Base-by-base conservation (phyloP, 2,888 invertebrate genomes). In the Acanthosepion pharaonis region DNA sequence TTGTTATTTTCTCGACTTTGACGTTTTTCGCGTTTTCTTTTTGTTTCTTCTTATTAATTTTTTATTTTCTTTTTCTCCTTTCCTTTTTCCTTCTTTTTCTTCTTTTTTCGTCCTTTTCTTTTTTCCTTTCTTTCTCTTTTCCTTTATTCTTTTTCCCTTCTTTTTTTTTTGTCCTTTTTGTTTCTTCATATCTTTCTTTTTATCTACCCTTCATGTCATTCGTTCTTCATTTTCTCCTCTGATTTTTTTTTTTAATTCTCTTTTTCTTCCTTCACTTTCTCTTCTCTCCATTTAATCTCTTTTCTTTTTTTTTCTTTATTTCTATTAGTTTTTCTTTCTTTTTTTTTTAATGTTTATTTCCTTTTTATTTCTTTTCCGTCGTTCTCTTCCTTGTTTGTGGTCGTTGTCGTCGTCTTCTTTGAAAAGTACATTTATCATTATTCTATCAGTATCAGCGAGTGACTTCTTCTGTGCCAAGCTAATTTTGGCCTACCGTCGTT, bases 391-490 rank as follows among this genome's bases (percentile, higher is more conserved):
- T 15, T 23, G 15, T 15, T 0, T 28, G 2, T 9, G 9, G 6
- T 28, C 78, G 1, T n/a, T 28, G 0, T 78, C 78, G 5, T 78
- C 78, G 0, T 78, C n/a, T 15, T n/a, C n/a, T 33, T 15, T 78
- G 78, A n/a, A 33, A 78, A 78, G n/a, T 11, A 78, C 78, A 78
- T 78, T 78, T 78, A 78, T 78, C 78, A 78, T n/a, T 18, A n/a
- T 78, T 78, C 78, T 33, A 78, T 78, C 78, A 78, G 78, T 78
- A 78, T 33, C n/a, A 18, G 9, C n/a, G 78, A 78, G 33, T 33
- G n/a, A n/a, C n/a, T 78, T 78, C n/a, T 78, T 33, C n/a, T 78
- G 78, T 78, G 78, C 78, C 78, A 78, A 78, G 78, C 78, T 78
- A 78, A 78, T 78, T 78, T 78, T 78, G 78, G 78, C 78, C 15